These are phyloP conservation scores for Sebastolobus alascanus DNA, from an alignment of 2,797 vertebrate species.

Conservation along the genomic window DNA sequence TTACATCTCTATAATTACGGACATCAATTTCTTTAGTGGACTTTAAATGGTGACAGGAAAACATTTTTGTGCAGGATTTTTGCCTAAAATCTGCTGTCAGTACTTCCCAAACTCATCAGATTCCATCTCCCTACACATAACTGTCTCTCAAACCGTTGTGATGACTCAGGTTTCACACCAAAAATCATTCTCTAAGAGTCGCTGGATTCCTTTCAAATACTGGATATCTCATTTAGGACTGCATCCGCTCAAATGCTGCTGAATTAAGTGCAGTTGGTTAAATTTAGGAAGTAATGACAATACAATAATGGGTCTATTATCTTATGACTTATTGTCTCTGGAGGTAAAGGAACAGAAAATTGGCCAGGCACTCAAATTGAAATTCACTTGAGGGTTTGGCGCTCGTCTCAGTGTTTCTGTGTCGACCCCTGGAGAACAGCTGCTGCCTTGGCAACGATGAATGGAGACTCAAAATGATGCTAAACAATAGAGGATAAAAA, in stretches of 20 bases:
- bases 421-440: constrained; percentile 65
- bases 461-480: constrained; percentile 61
- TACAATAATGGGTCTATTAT: constrained; percentile 71
- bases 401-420: constrained; percentile 39
- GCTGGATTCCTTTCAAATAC: constrained; percentile 6
- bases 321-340: constrained; percentile 67
- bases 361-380: constrained; percentile 62
- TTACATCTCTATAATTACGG: not conserved
- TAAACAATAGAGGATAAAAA: constrained; percentile 64
- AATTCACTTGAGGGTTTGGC: constrained; percentile 70
- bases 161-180: constrained; percentile 47
- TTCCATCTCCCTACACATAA: constrained; percentile 14
- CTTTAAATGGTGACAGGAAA: not conserved
- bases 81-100: not conserved
- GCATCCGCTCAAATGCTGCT: constrained; percentile 17
- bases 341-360: constrained; percentile 70
- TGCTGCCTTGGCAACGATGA: constrained; percentile 74
- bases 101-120: not conserved
- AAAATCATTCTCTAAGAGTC: not conserved
- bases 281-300: constrained; percentile 67
- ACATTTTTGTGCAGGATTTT: not conserved
- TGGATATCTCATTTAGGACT: constrained; percentile 29
- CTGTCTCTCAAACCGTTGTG: constrained; percentile 11
- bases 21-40: not conserved
- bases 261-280: constrained; percentile 64